Conservation (phyloP, 2,888 invertebrate genomes). For the Calameuta idolon region DNA sequence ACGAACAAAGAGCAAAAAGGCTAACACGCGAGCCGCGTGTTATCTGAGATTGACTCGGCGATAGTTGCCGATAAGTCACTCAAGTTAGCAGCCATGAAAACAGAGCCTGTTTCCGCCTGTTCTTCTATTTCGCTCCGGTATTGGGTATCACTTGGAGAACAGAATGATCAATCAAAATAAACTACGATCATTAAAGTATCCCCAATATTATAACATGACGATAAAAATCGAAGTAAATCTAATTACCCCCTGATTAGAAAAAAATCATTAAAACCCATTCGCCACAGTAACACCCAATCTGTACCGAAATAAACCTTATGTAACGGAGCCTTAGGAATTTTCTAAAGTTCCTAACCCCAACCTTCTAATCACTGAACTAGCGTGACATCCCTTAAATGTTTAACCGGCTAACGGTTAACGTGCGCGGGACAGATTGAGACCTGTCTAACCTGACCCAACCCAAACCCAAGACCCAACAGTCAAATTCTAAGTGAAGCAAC, state of each 20-base stretch:
- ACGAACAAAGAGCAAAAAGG: not conserved
- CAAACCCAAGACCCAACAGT: not conserved
- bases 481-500: not conserved
- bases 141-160: not conserved
- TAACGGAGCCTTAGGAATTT: not conserved
- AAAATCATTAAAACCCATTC: not conserved
- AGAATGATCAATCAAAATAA: not conserved
- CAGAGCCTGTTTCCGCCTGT: not conserved
- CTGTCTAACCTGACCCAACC: not conserved
- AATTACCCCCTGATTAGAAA: not conserved
- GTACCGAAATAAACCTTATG: not conserved
- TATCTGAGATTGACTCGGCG: conserved; percentile 52
- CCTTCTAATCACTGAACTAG: not conserved
- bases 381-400: not conserved
- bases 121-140: not conserved
- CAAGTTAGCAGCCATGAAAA: not conserved
- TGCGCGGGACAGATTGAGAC: not conserved
- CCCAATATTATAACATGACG: not conserved
- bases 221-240: not conserved
- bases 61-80: conserved; percentile 49
- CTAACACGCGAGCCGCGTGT: conserved; percentile 50
- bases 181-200: not conserved
- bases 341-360: not conserved
- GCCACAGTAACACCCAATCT: not conserved
- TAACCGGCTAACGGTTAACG: not conserved